phyloP scores from a whole-genome alignment of 2,797 vertebrate species.

The Sus cebifrons region DNA sequence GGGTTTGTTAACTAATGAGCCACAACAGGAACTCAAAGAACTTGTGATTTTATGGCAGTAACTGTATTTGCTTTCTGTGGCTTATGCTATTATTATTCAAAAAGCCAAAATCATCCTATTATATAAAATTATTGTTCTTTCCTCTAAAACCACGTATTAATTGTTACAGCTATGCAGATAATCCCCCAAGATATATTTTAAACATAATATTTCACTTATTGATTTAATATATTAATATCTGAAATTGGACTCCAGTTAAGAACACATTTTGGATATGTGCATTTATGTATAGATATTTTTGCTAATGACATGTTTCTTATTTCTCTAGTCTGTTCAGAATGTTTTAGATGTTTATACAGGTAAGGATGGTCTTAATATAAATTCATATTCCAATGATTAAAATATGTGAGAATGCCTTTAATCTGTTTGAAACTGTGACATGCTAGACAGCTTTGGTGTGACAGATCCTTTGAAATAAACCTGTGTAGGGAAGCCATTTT shows the following conservation, averaged over 20 bases:
- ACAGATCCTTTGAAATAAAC: neutral
- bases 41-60: neutral
- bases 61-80: neutral
- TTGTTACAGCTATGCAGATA: neutral
- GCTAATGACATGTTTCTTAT: neutral
- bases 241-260: neutral
- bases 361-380: neutral
- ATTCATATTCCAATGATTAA: neutral
- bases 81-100: neutral
- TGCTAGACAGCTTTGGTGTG: neutral
- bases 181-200: neutral
- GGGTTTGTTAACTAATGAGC: no score
- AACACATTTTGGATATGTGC: neutral
- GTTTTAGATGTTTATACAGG: neutral
- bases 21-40: neutral
- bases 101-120: neutral
- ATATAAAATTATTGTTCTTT: neutral
- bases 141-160: neutral
- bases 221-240: neutral
- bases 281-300: neutral
- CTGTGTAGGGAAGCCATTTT: neutral
- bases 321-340: neutral
- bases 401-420: neutral
- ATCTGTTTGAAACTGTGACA: neutral
- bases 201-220: neutral